Evolutionary conservation across 2,113 vertebrate genomes (phyloP), one percentile per base, ranked within the genome.

Genomic region (Conger conger): DNA sequence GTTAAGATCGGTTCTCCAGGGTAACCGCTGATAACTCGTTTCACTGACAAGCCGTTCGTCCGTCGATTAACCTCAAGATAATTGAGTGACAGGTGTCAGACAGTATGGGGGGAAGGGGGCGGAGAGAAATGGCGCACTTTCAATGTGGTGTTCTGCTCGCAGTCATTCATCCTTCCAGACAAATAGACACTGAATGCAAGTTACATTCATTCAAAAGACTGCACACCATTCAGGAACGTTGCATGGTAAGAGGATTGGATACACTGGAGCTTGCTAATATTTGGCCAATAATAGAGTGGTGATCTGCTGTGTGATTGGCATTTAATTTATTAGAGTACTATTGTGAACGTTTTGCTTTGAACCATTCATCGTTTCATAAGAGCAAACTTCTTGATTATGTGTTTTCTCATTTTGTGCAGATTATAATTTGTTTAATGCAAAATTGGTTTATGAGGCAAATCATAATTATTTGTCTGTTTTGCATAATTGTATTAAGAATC

Each of bases 191-290:
- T 9, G 4, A 63, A 27, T 63, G 57, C 9, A 27, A 63, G 20
- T 27, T 63, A 18, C 57, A 27, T 20, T 63, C 5, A 27, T 63
- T 27, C 23, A 23, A 63, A 63, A 23, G 5, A 17, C 38, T 37
- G 5, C 16, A 76, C 18, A 84, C 35, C 84, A 36, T 37, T 88
- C 81, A 79, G 83, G 84, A 40, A 88, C 91, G 84, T 82, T 92
- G 90, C 88, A 89, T 82, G 89, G 87, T 89, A 82, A 88, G 86
- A 89, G 86, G 84, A 88, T 87, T 87, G 85, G 86, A 88, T 77
- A 50, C 6, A 84, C 82, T 79, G 35, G n/a, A n/a, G n/a, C n/a
- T 83, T 9, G 11, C 45, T 50, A 84, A 87, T 76, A 79, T 89
- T 89, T 90, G 82, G 82, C 87, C 89, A 83, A 87, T 80, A 85